These are phyloP conservation scores for Chymomyza caudatula DNA, from an alignment of 2,888 invertebrate genomes.

Conservation along the genomic window DNA sequence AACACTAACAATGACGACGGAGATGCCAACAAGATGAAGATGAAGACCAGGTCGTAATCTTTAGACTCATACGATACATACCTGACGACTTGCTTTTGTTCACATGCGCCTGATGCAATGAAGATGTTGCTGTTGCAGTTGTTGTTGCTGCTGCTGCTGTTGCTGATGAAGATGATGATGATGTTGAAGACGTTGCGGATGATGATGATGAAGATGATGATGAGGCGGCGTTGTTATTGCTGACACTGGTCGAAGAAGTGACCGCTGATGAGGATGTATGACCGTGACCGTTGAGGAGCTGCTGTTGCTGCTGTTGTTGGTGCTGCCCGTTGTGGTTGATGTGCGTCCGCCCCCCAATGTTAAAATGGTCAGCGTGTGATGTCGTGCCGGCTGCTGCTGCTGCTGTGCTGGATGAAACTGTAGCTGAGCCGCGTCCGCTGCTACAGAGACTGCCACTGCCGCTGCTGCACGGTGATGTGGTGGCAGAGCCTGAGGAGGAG, in stretches of 20 bases:
- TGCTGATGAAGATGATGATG: slow-evolving; percentile 2
- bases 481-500: slow-evolving; percentile 13
- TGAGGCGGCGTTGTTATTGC: slow-evolving; percentile 3
- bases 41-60: background rate
- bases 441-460: slow-evolving; percentile 16
- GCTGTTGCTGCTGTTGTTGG: slow-evolving; percentile 6
- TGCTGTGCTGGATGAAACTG: slow-evolving; percentile 15
- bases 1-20: background rate
- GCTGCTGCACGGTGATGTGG: slow-evolving; percentile 33
- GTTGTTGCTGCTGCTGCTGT: slow-evolving; percentile 22
- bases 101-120: slow-evolving; percentile 65
- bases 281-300: slow-evolving; percentile 3
- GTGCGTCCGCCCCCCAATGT: slow-evolving; percentile 53
- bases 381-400: slow-evolving; percentile 23
- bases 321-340: slow-evolving; percentile 33
- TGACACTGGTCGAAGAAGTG: slow-evolving; percentile 37
- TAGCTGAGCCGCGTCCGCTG: slow-evolving; percentile 21
- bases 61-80: slow-evolving; percentile 33
- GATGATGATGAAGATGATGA: background rate
- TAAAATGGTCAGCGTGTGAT: slow-evolving; percentile 53
- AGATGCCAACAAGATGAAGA: slow-evolving; percentile 1
- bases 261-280: slow-evolving; percentile 49
- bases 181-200: background rate
- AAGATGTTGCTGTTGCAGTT: slow-evolving; percentile 46
- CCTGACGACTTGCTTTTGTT: slow-evolving; percentile 60